A percentile compares a stretch with the other conserved stretches of the same genome.
These are phyloP conservation scores for Heptranchias perlo DNA, from an alignment of 2,113 vertebrate genomes.

Conservation along the genomic window DNA sequence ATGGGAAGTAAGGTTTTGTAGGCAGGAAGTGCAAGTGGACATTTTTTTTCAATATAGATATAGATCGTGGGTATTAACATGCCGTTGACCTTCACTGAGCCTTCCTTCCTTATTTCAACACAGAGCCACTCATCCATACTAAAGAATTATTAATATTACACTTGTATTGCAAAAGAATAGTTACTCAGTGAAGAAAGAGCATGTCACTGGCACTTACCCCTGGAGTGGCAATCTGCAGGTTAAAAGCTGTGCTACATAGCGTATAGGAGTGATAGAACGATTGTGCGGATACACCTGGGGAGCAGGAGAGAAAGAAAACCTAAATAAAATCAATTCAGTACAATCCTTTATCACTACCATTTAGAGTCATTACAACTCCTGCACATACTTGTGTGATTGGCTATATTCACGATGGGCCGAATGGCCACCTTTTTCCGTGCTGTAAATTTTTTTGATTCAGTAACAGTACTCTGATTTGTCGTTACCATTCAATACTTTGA, in stretches of 20 bases:
- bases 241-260: constrained; percentile 73
- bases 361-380: neutral
- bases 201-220: constrained; percentile 68
- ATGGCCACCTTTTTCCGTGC: neutral
- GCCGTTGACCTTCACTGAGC: neutral
- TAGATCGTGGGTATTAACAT: too few relatives aligned
- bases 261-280: constrained; percentile 86
- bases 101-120: neutral
- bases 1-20: neutral
- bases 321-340: neutral
- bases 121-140: neutral
- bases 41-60: neutral
- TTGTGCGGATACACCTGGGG: constrained; percentile 78
- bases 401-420: too few relatives aligned
- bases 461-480: neutral
- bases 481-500: neutral
- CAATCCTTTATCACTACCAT: neutral
- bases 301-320: constrained; percentile 36
- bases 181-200: neutral
- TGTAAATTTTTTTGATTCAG: neutral
- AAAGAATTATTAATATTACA: neutral
- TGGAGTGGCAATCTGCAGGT: constrained; percentile 88
- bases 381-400: too few relatives aligned
- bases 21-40: neutral
- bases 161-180: neutral